Evolutionary conservation across 2,113 vertebrate genomes (phyloP).

Genomic region (Talpa occidentalis): DNA sequence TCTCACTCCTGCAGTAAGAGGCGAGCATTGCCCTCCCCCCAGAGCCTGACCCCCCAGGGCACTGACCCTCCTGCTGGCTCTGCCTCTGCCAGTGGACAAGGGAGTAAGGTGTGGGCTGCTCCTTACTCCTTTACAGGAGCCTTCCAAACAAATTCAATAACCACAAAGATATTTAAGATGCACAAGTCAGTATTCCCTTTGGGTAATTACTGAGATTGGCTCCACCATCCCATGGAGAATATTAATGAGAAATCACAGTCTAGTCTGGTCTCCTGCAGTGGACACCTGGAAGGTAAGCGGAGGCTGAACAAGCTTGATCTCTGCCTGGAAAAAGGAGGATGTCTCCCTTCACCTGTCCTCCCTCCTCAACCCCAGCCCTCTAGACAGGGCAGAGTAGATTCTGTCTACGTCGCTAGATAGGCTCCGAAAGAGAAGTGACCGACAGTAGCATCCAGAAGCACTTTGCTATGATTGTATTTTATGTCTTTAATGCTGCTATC

Average conservation of each 20-base stretch:
- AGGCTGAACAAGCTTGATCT: background rate
- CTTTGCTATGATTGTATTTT: background rate
- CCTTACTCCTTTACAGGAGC: background rate
- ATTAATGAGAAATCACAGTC: background rate
- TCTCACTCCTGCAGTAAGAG: too few relatives aligned
- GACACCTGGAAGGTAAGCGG: fast-evolving
- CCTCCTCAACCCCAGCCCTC: background rate
- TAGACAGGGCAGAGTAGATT: background rate
- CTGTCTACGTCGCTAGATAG: fast-evolving
- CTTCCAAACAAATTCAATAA: background rate
- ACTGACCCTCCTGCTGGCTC: background rate
- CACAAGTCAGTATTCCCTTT: background rate
- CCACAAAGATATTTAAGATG: background rate
- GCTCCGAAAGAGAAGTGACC: too few relatives aligned
- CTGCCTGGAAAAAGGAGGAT: background rate
- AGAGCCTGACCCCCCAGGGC: too few relatives aligned
- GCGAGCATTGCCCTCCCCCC: too few relatives aligned
- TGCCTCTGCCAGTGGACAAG: background rate
- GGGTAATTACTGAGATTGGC: background rate
- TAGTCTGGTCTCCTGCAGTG: fast-evolving
- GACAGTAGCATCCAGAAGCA: background rate
- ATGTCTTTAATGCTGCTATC: background rate
- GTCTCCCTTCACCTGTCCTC: background rate
- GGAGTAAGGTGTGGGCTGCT: background rate
- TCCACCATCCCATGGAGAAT: background rate